Base-by-base conservation (phyloP, 2,113 vertebrate species). In the Benthochromis sp. region DNA sequence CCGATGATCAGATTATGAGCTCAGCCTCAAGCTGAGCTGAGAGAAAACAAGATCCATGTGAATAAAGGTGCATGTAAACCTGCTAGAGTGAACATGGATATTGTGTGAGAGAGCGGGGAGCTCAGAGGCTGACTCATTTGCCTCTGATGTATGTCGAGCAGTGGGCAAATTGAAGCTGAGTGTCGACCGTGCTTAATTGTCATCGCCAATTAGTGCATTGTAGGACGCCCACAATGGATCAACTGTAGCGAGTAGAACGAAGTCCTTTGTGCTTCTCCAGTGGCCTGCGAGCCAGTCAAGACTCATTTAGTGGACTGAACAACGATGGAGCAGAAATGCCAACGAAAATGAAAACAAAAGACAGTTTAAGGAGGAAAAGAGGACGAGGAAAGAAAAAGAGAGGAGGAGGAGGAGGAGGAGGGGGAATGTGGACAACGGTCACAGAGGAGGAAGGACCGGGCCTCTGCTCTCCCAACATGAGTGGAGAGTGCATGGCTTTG, bases 131-230 rank as follows among this genome's bases (percentile, higher is more conserved):
- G 61, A 85, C 76, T 89, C 88, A 84, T 94, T 92, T 92, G 91
- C 84, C 83, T 87, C 92, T 90, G 91, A 96, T 96, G 96, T 90
- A 93, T 85, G 86, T 93, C 89, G 94, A 94, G 89, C 78, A 91
- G 95, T 93, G 86, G 93, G 47, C 95, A 94, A 97, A 97, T 97
- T 97, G 96, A 97, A 97, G 96, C 96, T 96, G 97, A 96, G 96
- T 93, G 94, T 84, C 61, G 95, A 95, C 96, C 96, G 95, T 89
- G 96, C 96, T 96, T 97, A 93, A 97, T 98, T 98, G 98, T 98
- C 98, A 95, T 96, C 92, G 90, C 97, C 98, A 98, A 99, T 99
- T 99, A 99, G 98, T 96, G 97, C 97, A 96, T 98, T 97, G 97
- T 98, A 95, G 91, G 96, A 95, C 81, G 89, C 88, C 94, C 96